Conservation (phyloP, 2,888 invertebrate species). For the Cheilosia vernalis region DNA sequence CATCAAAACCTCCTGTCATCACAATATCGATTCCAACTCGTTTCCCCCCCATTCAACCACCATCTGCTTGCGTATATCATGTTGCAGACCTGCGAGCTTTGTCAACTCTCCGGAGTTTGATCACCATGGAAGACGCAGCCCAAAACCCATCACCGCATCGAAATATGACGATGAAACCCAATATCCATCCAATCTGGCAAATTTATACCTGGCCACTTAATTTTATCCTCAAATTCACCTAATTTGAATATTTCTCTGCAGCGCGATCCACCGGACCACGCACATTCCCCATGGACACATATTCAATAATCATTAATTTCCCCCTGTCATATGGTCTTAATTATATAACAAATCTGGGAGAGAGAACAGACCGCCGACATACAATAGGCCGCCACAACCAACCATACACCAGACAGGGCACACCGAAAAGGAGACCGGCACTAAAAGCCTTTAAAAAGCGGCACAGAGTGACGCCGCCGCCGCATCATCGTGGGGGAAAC, state of each 20-base stretch:
- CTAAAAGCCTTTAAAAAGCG: constrained; percentile 62
- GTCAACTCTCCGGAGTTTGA: constrained; percentile 3
- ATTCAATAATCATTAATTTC: constrained; percentile 71
- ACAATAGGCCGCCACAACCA: constrained; percentile 1
- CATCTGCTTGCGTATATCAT: constrained; percentile 46
- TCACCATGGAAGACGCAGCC: constrained; percentile 10
- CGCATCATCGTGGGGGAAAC: constrained; percentile 75
- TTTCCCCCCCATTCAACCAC: neutral
- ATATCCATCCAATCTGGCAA: constrained; percentile 54
- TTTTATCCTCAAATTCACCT: constrained; percentile 70
- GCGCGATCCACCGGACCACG: constrained; percentile 5
- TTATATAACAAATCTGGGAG: constrained; percentile 66
- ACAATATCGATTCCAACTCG: constrained; percentile 26
- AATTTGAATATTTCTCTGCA: constrained; percentile 53
- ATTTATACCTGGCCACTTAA: constrained; percentile 68
- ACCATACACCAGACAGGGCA: constrained; percentile 15
- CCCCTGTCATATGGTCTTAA: constrained; percentile 73
- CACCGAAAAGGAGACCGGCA: constrained; percentile 62
- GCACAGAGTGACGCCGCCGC: constrained; percentile 17
- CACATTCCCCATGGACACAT: constrained; percentile 56
- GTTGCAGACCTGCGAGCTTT: constrained; percentile 20
- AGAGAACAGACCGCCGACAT: constrained; percentile 47
- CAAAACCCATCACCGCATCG: constrained; percentile 27
- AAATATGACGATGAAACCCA: constrained; percentile 58
- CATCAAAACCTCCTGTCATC: constrained; percentile 18